phyloP scores from a whole-genome alignment of 2,888 invertebrate species.

The Monopis laevigella region DNA sequence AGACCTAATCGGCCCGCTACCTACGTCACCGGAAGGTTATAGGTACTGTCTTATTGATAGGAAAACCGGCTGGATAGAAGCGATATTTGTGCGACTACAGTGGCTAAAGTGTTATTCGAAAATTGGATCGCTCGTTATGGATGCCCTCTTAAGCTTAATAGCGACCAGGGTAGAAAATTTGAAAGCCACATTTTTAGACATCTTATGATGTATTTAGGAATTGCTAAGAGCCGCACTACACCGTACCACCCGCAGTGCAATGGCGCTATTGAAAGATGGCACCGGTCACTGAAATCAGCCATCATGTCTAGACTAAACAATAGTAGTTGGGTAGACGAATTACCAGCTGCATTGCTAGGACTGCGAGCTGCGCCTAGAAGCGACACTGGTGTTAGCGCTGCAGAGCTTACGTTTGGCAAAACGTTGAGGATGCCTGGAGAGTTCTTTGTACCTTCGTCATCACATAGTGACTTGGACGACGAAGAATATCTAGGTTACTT shows the following conservation, averaged over 20 bases:
- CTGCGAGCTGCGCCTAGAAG: too few species aligned
- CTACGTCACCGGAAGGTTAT: background rate
- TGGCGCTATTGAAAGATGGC: conserved; percentile 11
- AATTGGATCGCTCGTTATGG: conserved; percentile 13
- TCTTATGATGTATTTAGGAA: conserved; percentile 2
- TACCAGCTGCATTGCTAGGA: too few species aligned
- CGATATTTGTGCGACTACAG: conserved; percentile 1
- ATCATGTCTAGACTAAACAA: background rate
- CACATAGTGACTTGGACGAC: too few species aligned
- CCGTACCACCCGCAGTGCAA: conserved; percentile 2
- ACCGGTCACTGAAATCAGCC: conserved; percentile 10
- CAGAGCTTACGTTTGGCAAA: too few species aligned
- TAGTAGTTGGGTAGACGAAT: conserved; percentile 5
- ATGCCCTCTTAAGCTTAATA: conserved; percentile 4
- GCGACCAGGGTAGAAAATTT: conserved; percentile 4
- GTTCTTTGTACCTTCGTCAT: too few species aligned
- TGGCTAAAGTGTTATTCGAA: conserved; percentile 3
- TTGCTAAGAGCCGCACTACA: background rate
- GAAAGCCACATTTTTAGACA: conserved; percentile 7
- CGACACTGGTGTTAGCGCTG: too few species aligned
- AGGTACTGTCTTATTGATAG: conserved; percentile 4
- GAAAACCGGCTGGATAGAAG: conserved; percentile 2
- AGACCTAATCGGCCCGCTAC: background rate
- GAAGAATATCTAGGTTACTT: too few species aligned
- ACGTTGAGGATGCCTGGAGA: too few species aligned